phyloP scores from a whole-genome alignment of 2,888 invertebrate species.

The Catocala fraxini region DNA sequence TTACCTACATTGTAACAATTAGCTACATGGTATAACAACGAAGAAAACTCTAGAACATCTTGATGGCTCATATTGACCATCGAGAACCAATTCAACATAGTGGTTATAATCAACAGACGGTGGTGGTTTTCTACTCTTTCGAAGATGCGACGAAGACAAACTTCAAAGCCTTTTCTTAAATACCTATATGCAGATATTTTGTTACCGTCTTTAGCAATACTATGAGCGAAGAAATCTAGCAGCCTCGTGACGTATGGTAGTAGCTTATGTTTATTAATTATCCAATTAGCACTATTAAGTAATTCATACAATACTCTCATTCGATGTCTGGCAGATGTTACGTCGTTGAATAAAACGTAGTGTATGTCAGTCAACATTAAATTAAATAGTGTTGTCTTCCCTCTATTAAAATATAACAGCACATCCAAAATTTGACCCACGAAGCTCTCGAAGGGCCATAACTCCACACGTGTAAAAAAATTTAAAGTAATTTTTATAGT shows the following conservation, averaged over 20 bases:
- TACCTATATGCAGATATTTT: slow-evolving; percentile 60
- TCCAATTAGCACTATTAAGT: slow-evolving; percentile 80
- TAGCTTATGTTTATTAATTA: slow-evolving; percentile 72
- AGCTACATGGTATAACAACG: slow-evolving; percentile 84
- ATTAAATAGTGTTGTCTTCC: slow-evolving; percentile 64
- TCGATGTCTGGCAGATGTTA: slow-evolving; percentile 74
- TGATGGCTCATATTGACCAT: slow-evolving; percentile 72
- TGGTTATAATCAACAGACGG: slow-evolving; percentile 79
- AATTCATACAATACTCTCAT: slow-evolving; percentile 83
- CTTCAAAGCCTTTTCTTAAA: slow-evolving; percentile 84
- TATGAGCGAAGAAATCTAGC: slow-evolving; percentile 79
- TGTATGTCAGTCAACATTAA: slow-evolving; percentile 71
- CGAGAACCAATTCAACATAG: slow-evolving; percentile 85
- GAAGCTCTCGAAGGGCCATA: slow-evolving; percentile 72
- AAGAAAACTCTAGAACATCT: slow-evolving; percentile 84
- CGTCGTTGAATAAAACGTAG: slow-evolving; percentile 60
- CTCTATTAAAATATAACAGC: slow-evolving; percentile 63
- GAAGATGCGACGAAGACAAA: slow-evolving; percentile 84
- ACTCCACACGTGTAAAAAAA: slow-evolving; percentile 61
- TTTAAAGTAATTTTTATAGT: slow-evolving; percentile 65
- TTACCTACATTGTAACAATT: slow-evolving; percentile 72
- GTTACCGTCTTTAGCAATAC: slow-evolving; percentile 60
- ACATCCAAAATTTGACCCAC: slow-evolving; percentile 69
- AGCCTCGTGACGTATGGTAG: slow-evolving; percentile 76
- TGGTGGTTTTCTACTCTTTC: slow-evolving; percentile 79